Evolutionary conservation across 2,113 vertebrate genomes (phyloP), one percentile per base, ranked within the genome.

Genomic region (Syngnathus scovelli): DNA sequence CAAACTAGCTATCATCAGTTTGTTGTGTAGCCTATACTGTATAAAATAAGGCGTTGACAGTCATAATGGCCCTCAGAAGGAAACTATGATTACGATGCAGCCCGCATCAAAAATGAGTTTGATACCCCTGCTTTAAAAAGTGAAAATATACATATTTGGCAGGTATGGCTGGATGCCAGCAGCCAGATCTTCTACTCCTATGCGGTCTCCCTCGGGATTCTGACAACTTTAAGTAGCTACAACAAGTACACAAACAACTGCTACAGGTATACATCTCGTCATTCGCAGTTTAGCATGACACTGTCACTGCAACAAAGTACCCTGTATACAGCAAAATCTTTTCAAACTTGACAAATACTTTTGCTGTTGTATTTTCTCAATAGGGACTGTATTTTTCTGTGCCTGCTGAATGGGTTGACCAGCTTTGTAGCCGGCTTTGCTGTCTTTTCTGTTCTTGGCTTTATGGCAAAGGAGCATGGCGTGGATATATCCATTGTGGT

Each of bases 351-450:
- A 6, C 1, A 18, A 16, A 15, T 51, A 48, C 10, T 64, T 46
- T 48, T 48, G 16, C 4, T 69, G 16, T 59, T 59, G 23, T 37
- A 33, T n/a, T 73, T 18, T 5, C 39, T 69, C 66, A 60, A 59
- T 83, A 98, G 96, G 87, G 94, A 96, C 78, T 92, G 92, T 81
- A 71, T 95, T 27, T 90, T 92, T 65, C 91, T 98, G 60, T 95
- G 95, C 89, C 89, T 94, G 82, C 78, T 98, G 74, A 97, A 98
- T 86, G 96, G 94, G 41, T 83, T 91, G 70, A 98, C 95, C 73
- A 98, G 95, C 79, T 95, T 98, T 18, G 37, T 93, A 51, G 94
- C 96, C 11, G 96, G 96, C 9, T 96, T 98, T 72, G 95, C 94
- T 72, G 94, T 98, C 74, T 97, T 98, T 82, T 95, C 95, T 6